Evolutionary conservation across 2,797 vertebrate genomes (phyloP).

Genomic region (Oophaga sylvatica): DNA sequence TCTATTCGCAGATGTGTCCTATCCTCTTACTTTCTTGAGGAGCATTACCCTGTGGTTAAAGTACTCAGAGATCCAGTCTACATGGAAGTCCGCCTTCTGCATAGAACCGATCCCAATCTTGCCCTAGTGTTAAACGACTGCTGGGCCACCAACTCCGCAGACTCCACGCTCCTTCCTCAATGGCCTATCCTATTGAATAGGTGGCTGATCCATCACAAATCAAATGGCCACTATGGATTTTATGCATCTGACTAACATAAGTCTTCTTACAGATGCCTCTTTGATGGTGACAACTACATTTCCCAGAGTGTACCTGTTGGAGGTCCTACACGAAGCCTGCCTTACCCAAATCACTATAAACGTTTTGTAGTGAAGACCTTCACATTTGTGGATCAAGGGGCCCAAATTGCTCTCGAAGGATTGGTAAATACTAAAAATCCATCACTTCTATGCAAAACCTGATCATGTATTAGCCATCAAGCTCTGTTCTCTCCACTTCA

Average conservation of each 20-base stretch:
- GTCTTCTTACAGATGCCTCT: slow-evolving; percentile 66
- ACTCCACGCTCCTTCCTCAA: slow-evolving; percentile 60
- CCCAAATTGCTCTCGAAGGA: slow-evolving; percentile 65
- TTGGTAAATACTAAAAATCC: slow-evolving; percentile 56
- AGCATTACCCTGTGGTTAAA: slow-evolving; percentile 70
- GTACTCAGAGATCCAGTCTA: slow-evolving; percentile 69
- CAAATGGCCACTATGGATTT: neutral
- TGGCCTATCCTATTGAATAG: slow-evolving; percentile 72
- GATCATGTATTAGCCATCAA: neutral
- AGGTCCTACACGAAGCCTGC: neutral
- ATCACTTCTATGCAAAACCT: no score
- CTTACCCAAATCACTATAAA: slow-evolving; percentile 69
- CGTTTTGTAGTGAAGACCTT: slow-evolving; percentile 71
- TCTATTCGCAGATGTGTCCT: slow-evolving; percentile 65
- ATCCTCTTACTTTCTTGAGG: slow-evolving; percentile 65
- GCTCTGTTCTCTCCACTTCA: slow-evolving; percentile 20
- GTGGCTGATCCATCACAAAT: slow-evolving; percentile 55
- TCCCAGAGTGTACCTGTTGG: slow-evolving; percentile 58
- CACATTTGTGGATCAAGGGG: slow-evolving; percentile 64
- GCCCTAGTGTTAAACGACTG: slow-evolving; percentile 68
- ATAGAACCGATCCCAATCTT: slow-evolving; percentile 67
- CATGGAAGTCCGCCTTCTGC: slow-evolving; percentile 67
- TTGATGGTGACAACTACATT: slow-evolving; percentile 70
- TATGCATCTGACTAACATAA: neutral
- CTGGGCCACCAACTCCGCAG: slow-evolving; percentile 68